Percentiles rank a stretch among this genome's conserved stretches.
Evolutionary conservation across 2,888 invertebrate species (phyloP).

Genomic region (Cyclophora punctaria): DNA sequence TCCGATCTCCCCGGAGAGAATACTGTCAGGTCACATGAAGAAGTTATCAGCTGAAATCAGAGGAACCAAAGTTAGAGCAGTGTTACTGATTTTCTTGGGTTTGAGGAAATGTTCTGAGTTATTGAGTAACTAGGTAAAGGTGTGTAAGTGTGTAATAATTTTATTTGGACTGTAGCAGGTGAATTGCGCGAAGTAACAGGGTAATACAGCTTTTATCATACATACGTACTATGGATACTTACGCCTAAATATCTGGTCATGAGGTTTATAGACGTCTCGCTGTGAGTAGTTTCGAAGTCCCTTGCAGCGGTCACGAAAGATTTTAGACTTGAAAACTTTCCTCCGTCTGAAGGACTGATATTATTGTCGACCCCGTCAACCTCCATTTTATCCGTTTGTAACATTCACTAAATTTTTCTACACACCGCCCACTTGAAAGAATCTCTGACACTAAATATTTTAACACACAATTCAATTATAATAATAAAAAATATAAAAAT

Average conservation of each 20-base stretch:
- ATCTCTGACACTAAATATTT: background rate
- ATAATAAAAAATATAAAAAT: constrained; percentile 16
- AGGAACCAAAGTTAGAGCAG: background rate
- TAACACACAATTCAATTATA: constrained; percentile 1
- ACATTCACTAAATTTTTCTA: constrained; percentile 4
- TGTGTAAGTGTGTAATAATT: background rate
- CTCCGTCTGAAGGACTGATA: constrained; percentile 44
- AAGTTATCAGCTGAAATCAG: constrained; percentile 75
- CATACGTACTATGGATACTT: constrained; percentile 23
- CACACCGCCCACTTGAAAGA: background rate
- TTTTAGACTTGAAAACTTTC: constrained; percentile 66
- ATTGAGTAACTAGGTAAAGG: background rate
- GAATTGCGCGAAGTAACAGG: too few relatives aligned
- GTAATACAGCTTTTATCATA: too few relatives aligned
- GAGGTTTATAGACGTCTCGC: constrained; percentile 66
- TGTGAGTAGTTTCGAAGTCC: constrained; percentile 69
- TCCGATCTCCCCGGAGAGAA: constrained; percentile 80
- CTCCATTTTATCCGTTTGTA: constrained; percentile 42
- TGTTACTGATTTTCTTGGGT: background rate
- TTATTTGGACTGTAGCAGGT: background rate
- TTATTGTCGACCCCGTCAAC: constrained; percentile 52
- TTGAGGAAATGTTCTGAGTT: background rate
- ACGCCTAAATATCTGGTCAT: constrained; percentile 72
- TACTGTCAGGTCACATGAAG: constrained; percentile 77
- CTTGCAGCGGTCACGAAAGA: constrained; percentile 70